Evolutionary conservation across 2,113 vertebrate genomes (phyloP).

Genomic region (Larimichthys crocea): DNA sequence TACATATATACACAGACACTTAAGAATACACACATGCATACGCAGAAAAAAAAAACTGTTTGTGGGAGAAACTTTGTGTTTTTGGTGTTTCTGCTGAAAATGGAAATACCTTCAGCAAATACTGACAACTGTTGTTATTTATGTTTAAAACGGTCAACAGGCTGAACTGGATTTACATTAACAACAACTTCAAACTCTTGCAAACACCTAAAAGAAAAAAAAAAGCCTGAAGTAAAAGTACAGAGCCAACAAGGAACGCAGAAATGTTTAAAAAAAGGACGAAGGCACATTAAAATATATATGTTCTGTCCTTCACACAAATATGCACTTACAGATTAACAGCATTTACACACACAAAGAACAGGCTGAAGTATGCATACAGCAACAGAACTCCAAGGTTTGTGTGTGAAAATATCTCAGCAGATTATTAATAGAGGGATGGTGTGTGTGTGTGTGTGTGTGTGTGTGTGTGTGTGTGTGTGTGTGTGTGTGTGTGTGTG

Average conservation of each 20-base stretch:
- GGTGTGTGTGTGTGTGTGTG: not conserved
- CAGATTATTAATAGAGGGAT: constrained; percentile 16
- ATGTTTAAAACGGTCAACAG: not conserved
- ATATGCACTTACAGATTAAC: not conserved
- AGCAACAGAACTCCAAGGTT: not conserved
- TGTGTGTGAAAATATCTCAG: constrained; percentile 11
- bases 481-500: not conserved
- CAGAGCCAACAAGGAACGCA: not conserved
- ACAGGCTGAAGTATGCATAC: not conserved
- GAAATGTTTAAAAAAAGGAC: not conserved
- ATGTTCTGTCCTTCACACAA: not conserved
- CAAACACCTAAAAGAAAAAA: not conserved
- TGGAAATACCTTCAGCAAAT: not conserved
- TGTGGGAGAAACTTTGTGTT: not conserved
- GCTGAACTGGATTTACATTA: not conserved
- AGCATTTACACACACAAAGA: not conserved
- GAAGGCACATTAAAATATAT: not conserved
- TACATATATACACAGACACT: not conserved
- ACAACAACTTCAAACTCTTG: not conserved
- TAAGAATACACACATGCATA: not conserved
- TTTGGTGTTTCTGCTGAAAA: not conserved
- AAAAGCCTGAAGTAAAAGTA: not conserved
- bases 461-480: not conserved
- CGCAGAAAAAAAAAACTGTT: not conserved
- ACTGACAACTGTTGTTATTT: not conserved